phyloP scores from a whole-genome alignment of 2,797 vertebrate species.

The Xiphophorus birchmanni region DNA sequence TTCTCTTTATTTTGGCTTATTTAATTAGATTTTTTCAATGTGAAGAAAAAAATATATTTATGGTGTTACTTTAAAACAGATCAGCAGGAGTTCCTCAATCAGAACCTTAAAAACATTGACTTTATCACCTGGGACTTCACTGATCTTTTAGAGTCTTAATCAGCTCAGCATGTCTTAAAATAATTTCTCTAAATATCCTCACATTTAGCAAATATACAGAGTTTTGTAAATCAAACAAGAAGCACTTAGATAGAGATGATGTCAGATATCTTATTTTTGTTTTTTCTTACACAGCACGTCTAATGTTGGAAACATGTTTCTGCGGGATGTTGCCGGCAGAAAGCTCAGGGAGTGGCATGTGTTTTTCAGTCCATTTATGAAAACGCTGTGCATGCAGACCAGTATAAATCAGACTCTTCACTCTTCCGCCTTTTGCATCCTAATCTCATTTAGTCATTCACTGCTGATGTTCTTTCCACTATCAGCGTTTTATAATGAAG shows the following conservation, averaged over 20 bases:
- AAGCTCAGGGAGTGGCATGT: constrained; percentile 32
- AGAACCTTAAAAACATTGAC: no score
- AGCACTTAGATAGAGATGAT: not conserved
- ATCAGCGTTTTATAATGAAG: constrained; percentile 74
- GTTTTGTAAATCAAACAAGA: not conserved
- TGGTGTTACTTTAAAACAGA: no score
- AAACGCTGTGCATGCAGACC: constrained; percentile 53
- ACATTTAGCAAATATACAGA: not conserved
- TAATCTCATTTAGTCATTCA: constrained; percentile 77
- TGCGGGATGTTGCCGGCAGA: not conserved
- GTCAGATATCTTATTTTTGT: not conserved
- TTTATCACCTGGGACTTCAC: no score
- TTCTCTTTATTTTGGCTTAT: no score
- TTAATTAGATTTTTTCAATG: no score
- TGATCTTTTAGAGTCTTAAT: no score
- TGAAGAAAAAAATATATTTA: no score
- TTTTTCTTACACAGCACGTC: not conserved
- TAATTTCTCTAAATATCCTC: no score
- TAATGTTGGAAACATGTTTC: not conserved
- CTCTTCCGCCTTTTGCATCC: constrained; percentile 72
- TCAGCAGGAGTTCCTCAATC: no score
- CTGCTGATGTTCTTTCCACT: constrained; percentile 78
- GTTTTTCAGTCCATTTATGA: constrained; percentile 53
- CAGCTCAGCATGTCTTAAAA: no score
- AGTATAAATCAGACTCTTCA: constrained; percentile 66